phyloP scores from a whole-genome alignment of 2,113 vertebrate genomes.

The Petrocephalus zakoni region DNA sequence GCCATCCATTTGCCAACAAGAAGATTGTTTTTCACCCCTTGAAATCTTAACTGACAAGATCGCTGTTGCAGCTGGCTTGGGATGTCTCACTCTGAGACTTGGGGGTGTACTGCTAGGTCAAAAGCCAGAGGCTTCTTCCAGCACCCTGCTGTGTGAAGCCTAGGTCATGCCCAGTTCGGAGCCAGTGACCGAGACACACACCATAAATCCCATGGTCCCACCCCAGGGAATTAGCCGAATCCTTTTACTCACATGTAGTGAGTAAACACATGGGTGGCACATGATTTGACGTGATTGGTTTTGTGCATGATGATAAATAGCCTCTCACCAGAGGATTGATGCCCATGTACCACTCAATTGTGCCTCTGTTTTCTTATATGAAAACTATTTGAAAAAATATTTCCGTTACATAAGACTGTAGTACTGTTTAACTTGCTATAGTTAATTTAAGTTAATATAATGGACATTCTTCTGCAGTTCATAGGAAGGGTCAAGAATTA shows the following conservation, averaged over 20 bases:
- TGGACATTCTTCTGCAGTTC: background rate
- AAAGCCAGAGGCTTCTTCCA: slow-evolving; percentile 50
- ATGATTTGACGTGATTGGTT: background rate
- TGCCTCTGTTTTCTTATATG: slow-evolving; percentile 3
- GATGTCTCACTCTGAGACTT: slow-evolving; percentile 32
- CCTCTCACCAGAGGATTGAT: background rate
- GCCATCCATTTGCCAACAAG: slow-evolving; percentile 59
- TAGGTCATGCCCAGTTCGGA: slow-evolving; percentile 42
- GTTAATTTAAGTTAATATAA: background rate
- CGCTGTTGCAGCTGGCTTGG: slow-evolving; percentile 60
- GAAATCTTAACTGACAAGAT: slow-evolving; percentile 59
- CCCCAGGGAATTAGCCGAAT: slow-evolving; percentile 23
- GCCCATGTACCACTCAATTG: background rate
- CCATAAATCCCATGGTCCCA: background rate
- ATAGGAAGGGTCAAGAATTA: slow-evolving; percentile 12
- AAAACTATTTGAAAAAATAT: background rate
- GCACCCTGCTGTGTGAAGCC: slow-evolving; percentile 49
- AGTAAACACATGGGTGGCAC: too few relatives aligned
- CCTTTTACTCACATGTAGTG: background rate
- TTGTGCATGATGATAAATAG: background rate
- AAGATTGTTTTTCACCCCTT: slow-evolving; percentile 64
- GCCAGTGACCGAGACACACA: slow-evolving; percentile 15
- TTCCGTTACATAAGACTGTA: background rate
- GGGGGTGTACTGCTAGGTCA: background rate
- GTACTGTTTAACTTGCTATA: slow-evolving; percentile 8